Evolutionary conservation across 2,113 vertebrate genomes (phyloP), one percentile per base, ranked within the genome.

Genomic region (Corydoras sp.): DNA sequence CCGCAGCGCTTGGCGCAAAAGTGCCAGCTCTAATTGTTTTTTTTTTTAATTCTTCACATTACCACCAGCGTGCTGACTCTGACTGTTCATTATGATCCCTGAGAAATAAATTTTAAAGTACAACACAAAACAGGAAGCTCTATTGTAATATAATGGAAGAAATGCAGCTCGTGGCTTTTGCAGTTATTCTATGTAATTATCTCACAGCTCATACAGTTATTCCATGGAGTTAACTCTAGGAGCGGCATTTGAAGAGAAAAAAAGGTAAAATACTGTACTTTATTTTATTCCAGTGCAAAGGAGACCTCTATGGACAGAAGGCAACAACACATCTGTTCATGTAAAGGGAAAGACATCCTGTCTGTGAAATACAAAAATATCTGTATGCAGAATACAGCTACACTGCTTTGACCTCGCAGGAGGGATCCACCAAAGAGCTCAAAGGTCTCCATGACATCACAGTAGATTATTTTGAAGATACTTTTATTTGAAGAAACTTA

Each of bases 271-370:
- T 14, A 53, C 10, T 53, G 51, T 53, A 15, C 30, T 55, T 13
- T 55, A 31, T 9, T 65, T 48, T 63, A 75, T 72, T 76, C 55
- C 75, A 75, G 74, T 67, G 69, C 74, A 75, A 71, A 80, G 74
- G 68, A 61, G 81, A 80, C 81, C 81, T 79, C 81, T 82, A 79
- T 72, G 59, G 81, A 78, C 76, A 80, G 68, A 77, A 80, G 12
- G 8, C 49, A 54, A 82, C 65, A 80, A 56, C 54, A 56, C 54
- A 56, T 56, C n/a, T n/a, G 12, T 15, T 7, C 13, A n/a, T 56
- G 54, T n/a, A 8, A 10, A 49, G 18, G 3, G 51, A 9, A 50
- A 49, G 15, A 72, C 49, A 43, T 43, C 35, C 35, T 43, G 35
- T 43, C 35, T 5, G 35, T 43, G 7, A 43, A 43, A 8, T 5